Evolutionary conservation across 2,113 vertebrate species (phyloP).

Genomic region (Trichomycterus rosablanca): DNA sequence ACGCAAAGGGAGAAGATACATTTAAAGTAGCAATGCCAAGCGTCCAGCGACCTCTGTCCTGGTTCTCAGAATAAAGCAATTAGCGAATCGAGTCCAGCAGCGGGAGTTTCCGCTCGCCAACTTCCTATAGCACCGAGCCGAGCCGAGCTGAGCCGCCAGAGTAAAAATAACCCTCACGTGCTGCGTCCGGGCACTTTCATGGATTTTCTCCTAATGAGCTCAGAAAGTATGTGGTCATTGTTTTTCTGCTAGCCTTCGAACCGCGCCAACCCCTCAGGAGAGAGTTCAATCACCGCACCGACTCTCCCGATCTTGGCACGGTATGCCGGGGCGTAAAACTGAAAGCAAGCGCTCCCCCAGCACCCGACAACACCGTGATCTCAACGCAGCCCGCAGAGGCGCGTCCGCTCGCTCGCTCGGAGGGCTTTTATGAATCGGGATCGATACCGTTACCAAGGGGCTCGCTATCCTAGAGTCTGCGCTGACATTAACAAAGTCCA

Average conservation of each 20-base stretch:
- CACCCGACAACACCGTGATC: slow-evolving; percentile 26
- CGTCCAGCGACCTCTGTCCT: background rate
- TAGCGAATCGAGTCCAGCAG: background rate
- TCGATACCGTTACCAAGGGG: slow-evolving; percentile 41
- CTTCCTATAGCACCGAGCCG: background rate
- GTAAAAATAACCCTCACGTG: too few relatives aligned
- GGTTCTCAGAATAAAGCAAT: background rate
- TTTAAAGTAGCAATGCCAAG: too few relatives aligned
- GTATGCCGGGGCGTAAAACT: slow-evolving; percentile 27
- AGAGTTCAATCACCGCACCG: slow-evolving; percentile 26
- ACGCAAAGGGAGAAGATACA: background rate
- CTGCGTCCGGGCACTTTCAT: background rate
- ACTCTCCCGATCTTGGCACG: background rate
- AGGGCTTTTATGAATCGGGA: slow-evolving; percentile 35
- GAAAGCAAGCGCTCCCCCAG: slow-evolving; percentile 24
- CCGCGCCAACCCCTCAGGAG: slow-evolving; percentile 18
- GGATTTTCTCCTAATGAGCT: background rate
- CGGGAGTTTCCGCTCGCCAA: background rate
- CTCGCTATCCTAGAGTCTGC: slow-evolving; percentile 26
- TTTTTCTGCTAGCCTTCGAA: slow-evolving; percentile 17
- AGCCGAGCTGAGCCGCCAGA: too few relatives aligned
- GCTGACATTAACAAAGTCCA: slow-evolving; percentile 32
- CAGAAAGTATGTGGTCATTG: slow-evolving; percentile 7
- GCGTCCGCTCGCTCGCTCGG: slow-evolving; percentile 32
- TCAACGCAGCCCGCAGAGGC: slow-evolving; percentile 31